Evolutionary conservation across 2,888 invertebrate species (phyloP).

Genomic region (Eulithis prunata): DNA sequence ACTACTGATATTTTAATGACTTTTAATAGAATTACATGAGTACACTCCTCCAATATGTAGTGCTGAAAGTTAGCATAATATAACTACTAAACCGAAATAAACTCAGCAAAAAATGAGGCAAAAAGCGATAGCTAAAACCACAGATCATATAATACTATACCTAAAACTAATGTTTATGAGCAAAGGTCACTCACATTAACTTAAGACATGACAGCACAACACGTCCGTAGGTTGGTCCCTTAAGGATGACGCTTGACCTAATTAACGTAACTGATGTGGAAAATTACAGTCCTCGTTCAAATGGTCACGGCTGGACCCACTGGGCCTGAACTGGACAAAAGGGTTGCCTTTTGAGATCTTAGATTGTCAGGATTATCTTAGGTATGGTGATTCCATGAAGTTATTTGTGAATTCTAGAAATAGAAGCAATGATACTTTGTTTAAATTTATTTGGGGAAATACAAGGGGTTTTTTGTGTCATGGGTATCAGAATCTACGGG

Average conservation of each 20-base stretch:
- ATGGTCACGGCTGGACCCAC: slow-evolving; percentile 13
- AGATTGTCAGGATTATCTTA: slow-evolving; percentile 19
- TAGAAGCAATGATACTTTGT: background rate
- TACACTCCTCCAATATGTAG: no score
- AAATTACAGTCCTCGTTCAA: slow-evolving; percentile 26
- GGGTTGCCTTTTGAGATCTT: slow-evolving; percentile 20
- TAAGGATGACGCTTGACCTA: slow-evolving; percentile 24
- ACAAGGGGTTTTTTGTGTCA: background rate
- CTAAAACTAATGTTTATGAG: no score
- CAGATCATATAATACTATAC: no score
- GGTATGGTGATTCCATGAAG: slow-evolving; percentile 9
- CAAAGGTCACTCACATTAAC: slow-evolving; percentile 3
- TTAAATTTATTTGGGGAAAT: no score
- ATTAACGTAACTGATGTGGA: slow-evolving; percentile 33
- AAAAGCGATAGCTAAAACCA: no score
- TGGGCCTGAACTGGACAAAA: slow-evolving; percentile 17
- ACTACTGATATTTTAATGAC: no score
- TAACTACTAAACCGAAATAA: no score
- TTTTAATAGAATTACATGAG: no score
- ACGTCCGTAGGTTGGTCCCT: slow-evolving; percentile 16
- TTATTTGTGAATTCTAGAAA: slow-evolving; percentile 4
- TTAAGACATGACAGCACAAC: slow-evolving; percentile 17
- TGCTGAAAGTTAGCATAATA: no score
- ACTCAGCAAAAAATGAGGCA: no score
- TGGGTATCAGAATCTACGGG: background rate